Conservation (phyloP, 2,797 vertebrate species). For the Karalla daura region DNA sequence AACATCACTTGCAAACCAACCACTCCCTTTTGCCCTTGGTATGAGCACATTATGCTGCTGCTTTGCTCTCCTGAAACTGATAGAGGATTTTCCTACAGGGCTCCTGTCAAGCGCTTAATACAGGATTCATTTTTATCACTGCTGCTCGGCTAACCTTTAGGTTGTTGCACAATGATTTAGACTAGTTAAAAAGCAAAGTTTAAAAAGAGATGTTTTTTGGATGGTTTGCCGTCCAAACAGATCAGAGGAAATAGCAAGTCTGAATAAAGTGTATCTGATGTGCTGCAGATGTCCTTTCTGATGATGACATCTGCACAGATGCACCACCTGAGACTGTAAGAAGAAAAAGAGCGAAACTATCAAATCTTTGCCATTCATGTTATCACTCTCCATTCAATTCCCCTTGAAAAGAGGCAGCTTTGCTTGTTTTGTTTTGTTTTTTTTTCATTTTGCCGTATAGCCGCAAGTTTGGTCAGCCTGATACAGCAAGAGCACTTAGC, state of each 20-base stretch:
- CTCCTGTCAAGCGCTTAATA: neutral
- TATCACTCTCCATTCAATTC: neutral
- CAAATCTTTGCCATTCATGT: neutral
- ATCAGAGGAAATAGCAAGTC: neutral
- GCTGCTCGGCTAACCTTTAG: neutral
- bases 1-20: constrained; percentile 2
- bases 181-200: neutral
- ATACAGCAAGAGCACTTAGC: neutral
- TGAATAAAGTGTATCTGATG: constrained; percentile 7
- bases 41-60: constrained; percentile 1
- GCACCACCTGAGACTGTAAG: neutral
- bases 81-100: neutral
- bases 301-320: constrained; percentile 15
- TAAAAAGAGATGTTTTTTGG: neutral
- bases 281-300: neutral
- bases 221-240: neutral
- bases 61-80: neutral
- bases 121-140: constrained; percentile 2
- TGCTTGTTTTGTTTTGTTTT: neutral
- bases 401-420: neutral
- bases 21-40: neutral
- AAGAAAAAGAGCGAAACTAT: neutral
- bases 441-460: too few species aligned
- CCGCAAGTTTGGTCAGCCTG: neutral
- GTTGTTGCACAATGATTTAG: neutral